Evolutionary conservation across 30 jellyfish, hydroid and myxozoan species (phyloP).

Genomic region (Hydra vulgaris): DNA sequence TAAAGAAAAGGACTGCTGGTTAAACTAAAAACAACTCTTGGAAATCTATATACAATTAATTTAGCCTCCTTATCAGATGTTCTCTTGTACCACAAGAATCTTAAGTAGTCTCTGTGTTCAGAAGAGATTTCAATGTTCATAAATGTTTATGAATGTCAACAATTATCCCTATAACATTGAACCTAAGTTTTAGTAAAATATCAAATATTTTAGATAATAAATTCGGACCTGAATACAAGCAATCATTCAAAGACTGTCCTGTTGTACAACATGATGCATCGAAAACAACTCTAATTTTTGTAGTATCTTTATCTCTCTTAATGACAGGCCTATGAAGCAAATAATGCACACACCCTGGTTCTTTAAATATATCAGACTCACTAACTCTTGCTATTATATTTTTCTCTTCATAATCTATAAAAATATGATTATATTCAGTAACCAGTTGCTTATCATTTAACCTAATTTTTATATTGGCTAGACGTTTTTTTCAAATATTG

Average conservation of each 20-base stretch:
- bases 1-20: constrained; percentile 4
- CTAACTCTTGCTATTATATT: background rate
- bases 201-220: background rate
- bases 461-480: background rate
- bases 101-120: background rate
- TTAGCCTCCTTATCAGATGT: background rate
- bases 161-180: background rate
- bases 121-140: background rate
- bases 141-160: background rate
- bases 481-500: background rate
- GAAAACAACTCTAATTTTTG: background rate
- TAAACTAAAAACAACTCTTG: background rate
- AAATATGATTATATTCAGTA: background rate
- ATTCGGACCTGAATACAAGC: constrained; percentile 3
- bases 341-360: constrained; percentile 1
- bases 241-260: background rate
- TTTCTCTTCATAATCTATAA: background rate
- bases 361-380: background rate
- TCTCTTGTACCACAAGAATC: constrained; percentile 12
- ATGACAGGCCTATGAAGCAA: background rate
- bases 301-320: background rate
- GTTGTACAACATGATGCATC: constrained; percentile 1
- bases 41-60: constrained; percentile 5
- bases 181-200: background rate
- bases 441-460: background rate